A percentile compares a stretch with the other conserved stretches of the same genome.
Conservation (phyloP, 2,888 invertebrate species). For the Nematopogon swammerdamellus region DNA sequence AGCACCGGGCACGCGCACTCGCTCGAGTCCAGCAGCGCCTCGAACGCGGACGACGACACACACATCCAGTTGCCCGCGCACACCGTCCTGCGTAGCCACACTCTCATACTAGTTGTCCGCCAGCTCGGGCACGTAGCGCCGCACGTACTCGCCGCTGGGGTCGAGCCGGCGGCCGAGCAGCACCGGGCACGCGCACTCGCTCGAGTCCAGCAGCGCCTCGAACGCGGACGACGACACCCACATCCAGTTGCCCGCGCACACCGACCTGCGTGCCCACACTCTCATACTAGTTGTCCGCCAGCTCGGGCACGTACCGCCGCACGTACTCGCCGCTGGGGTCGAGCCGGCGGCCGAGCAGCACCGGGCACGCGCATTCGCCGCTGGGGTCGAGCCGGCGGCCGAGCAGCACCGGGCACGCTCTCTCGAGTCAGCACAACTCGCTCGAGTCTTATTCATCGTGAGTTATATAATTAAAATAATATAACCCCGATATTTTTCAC, state of each 20-base stretch:
- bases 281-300: constrained; percentile 56
- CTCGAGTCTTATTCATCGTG: constrained; percentile 63
- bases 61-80: constrained; percentile 82
- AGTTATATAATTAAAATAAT: too few species aligned
- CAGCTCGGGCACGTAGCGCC: constrained; percentile 66
- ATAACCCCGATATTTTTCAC: too few species aligned
- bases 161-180: constrained; percentile 66
- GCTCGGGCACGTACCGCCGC: constrained; percentile 65
- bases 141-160: constrained; percentile 66
- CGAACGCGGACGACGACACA: constrained; percentile 74
- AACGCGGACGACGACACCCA: constrained; percentile 77
- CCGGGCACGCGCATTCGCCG: constrained; percentile 66
- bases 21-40: constrained; percentile 65
- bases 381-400: constrained; percentile 67
- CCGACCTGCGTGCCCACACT: constrained; percentile 67
- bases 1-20: constrained; percentile 66
- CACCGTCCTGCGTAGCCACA: constrained; percentile 65
- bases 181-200: constrained; percentile 66
- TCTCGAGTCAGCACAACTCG: too few species aligned
- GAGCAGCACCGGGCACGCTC: constrained; percentile 65
- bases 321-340: constrained; percentile 70
- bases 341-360: constrained; percentile 63
- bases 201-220: constrained; percentile 66
- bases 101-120: constrained; percentile 60
- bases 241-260: constrained; percentile 80